Evolutionary conservation across 2,113 vertebrate genomes (phyloP).

Genomic region (Ciconia boyciana): DNA sequence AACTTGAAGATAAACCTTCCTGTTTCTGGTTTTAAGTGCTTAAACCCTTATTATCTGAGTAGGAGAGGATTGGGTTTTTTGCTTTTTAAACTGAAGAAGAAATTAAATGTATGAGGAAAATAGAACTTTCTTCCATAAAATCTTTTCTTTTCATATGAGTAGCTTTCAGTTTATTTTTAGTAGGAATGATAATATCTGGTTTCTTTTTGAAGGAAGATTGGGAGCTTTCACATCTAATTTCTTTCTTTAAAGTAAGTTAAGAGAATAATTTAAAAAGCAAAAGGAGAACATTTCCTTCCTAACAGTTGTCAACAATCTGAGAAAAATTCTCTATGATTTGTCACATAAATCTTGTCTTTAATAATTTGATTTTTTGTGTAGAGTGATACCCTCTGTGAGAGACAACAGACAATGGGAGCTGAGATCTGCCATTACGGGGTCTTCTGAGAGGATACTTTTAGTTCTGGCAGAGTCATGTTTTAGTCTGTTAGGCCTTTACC

Average conservation of each 20-base stretch:
- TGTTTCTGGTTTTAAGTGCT: slow-evolving; percentile 30
- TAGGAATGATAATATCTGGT: not conserved
- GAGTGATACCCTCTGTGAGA: not conserved
- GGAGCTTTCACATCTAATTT: not conserved
- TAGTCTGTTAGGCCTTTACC: not conserved
- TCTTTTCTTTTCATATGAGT: not conserved
- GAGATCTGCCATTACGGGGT: not conserved
- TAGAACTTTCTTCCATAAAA: not conserved
- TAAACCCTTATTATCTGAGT: not conserved
- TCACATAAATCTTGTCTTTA: not conserved
- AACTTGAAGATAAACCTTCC: slow-evolving; percentile 7
- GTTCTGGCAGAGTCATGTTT: not conserved
- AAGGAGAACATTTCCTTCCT: not conserved
- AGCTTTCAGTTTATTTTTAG: not conserved
- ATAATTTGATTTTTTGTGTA: not conserved
- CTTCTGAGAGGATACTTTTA: not conserved
- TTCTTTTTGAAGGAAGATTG: not conserved
- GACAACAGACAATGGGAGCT: not conserved
- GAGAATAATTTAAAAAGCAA: not conserved
- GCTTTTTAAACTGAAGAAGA: not conserved
- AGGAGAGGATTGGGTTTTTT: not conserved
- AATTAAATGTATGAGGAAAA: not conserved
- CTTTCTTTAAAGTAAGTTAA: not conserved
- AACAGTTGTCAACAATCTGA: not conserved
- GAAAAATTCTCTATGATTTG: not conserved